Conservation (phyloP, 2,113 vertebrate genomes). For the Polypterus senegalus region DNA sequence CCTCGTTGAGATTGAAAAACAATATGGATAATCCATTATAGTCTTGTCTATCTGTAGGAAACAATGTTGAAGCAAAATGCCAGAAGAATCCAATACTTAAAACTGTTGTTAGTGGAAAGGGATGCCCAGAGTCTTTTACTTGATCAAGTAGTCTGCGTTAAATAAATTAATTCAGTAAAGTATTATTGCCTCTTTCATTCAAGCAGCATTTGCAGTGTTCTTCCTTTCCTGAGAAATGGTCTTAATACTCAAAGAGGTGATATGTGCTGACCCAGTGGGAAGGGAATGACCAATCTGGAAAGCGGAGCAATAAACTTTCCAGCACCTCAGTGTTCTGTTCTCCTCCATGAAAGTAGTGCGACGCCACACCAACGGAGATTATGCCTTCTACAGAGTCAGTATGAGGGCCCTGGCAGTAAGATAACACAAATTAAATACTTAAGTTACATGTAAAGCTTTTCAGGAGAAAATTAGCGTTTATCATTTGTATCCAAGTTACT, state of each 20-base stretch:
- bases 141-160: too few species aligned
- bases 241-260: constrained; percentile 59
- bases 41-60: too few species aligned
- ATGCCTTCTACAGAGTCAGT: constrained; percentile 49
- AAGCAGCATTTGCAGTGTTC: neutral
- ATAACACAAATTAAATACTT: too few species aligned
- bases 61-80: too few species aligned
- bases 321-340: constrained; percentile 66
- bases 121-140: too few species aligned
- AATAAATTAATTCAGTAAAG: neutral
- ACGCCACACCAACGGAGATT: constrained; percentile 70
- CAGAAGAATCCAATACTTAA: too few species aligned
- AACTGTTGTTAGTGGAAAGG: too few species aligned
- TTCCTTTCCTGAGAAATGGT: neutral
- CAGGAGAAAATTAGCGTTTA: too few species aligned
- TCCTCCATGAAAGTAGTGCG: constrained; percentile 78
- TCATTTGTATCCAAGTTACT: too few species aligned
- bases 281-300: constrained; percentile 77
- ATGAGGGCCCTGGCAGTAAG: constrained; percentile 38
- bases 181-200: neutral
- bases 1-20: too few species aligned
- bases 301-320: constrained; percentile 46
- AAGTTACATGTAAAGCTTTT: too few species aligned
- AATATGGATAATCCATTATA: too few species aligned
- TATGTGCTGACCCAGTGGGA: constrained; percentile 91